Evolutionary conservation across 1,140 invertebrate genomes (phyloP).

Genomic region (Stenopsyche tienmushanensis): DNA sequence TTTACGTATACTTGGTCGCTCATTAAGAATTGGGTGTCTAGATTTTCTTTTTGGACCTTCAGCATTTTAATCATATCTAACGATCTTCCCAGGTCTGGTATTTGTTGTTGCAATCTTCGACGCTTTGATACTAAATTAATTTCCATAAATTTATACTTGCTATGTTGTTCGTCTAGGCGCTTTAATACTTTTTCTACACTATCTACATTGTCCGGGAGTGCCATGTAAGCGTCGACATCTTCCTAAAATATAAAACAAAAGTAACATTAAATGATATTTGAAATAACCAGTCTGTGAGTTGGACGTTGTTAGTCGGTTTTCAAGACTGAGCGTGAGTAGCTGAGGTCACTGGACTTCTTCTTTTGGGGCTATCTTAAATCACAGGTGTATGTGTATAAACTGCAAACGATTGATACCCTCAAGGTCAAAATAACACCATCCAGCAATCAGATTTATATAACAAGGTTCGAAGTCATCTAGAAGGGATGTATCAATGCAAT

Average conservation of each 20-base stretch:
- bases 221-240: slow-evolving; percentile 94
- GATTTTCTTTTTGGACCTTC: slow-evolving; percentile 73
- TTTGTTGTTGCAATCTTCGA: slow-evolving; percentile 81
- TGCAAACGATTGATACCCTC: too few species aligned
- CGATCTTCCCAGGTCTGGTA: slow-evolving; percentile 90
- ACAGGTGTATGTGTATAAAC: too few species aligned
- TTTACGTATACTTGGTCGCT: slow-evolving; percentile 96
- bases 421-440: too few species aligned
- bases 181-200: slow-evolving; percentile 82
- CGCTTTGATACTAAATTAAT: slow-evolving; percentile 82
- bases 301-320: neutral
- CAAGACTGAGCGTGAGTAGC: neutral
- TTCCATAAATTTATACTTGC: slow-evolving; percentile 98
- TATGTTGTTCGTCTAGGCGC: slow-evolving; percentile 86
- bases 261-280: too few species aligned
- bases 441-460: too few species aligned
- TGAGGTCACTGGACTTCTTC: too few species aligned
- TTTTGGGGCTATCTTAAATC: too few species aligned
- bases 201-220: slow-evolving; percentile 73
- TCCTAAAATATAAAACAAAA: slow-evolving; percentile 66
- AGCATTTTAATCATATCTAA: slow-evolving; percentile 91
- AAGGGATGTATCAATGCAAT: too few species aligned
- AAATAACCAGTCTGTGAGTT: too few species aligned
- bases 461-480: too few species aligned
- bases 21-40: slow-evolving; percentile 89